Conservation (phyloP, 2,888 invertebrate genomes). For the Drosophila subsilvestris region DNA sequence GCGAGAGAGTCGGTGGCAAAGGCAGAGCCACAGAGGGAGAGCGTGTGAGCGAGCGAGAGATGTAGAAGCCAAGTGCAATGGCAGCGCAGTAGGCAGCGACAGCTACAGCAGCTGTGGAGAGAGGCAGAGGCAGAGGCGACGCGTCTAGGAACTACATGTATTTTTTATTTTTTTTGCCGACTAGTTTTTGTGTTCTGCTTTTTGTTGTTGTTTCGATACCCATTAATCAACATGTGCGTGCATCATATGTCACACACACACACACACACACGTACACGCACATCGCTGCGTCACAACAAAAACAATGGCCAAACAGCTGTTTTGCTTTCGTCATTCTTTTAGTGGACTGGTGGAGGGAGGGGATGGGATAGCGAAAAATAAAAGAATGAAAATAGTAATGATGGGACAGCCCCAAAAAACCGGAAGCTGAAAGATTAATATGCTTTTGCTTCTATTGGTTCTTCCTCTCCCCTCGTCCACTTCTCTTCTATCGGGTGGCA, state of each 20-base stretch:
- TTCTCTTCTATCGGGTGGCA: background rate
- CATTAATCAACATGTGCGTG: conserved; percentile 50
- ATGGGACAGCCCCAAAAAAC: background rate
- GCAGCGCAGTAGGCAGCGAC: conserved; percentile 19
- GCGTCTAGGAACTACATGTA: conserved; percentile 6
- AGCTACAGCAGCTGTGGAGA: conserved; percentile 3
- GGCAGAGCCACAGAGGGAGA: conserved; percentile 20
- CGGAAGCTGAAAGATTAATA: conserved; percentile 22
- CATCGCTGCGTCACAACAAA: conserved; percentile 11
- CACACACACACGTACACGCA: conserved; percentile 10
- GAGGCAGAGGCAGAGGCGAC: conserved; percentile 34
- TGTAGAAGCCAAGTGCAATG: conserved; percentile 32
- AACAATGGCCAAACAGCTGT: conserved; percentile 62
- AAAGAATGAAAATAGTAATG: conserved; percentile 8
- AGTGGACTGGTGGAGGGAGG: background rate
- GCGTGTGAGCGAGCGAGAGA: conserved; percentile 17
- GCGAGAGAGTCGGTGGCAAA: background rate
- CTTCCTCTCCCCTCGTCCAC: background rate
- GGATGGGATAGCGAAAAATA: conserved; percentile 5
- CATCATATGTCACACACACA: conserved; percentile 18
- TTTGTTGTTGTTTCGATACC: conserved; percentile 47
- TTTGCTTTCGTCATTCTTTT: conserved; percentile 54
- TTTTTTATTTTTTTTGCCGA: conserved; percentile 10
- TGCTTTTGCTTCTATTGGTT: conserved; percentile 7
- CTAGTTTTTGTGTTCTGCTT: conserved; percentile 5